These are phyloP conservation scores for Germaria angustata DNA, from an alignment of 2,888 invertebrate genomes.

Conservation along the genomic window DNA sequence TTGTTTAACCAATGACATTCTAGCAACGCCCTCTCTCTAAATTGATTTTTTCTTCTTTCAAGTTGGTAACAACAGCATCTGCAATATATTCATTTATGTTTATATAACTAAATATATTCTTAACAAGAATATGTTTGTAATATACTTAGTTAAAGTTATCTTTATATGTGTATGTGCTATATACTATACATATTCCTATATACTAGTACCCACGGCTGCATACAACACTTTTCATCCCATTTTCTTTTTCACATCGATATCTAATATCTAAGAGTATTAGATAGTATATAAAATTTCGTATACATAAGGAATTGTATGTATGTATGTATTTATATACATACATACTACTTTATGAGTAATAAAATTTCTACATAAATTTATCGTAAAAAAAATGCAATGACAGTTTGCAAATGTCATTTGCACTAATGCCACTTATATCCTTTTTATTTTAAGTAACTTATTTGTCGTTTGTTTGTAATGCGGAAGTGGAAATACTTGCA, in stretches of 20 bases:
- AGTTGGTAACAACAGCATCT: conserved; percentile 39
- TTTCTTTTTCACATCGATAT: no score
- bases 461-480: no score
- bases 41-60: conserved; percentile 12
- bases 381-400: neutral
- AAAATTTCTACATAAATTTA: neutral
- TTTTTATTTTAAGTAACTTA: no score
- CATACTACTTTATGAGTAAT: neutral
- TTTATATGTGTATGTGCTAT: neutral
- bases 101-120: neutral
- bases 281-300: conserved; percentile 4
- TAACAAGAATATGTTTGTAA: neutral
- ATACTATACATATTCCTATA: neutral
- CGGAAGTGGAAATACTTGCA: no score
- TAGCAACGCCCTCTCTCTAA: conserved; percentile 62
- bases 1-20: conserved; percentile 53
- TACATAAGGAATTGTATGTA: neutral
- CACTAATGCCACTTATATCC: neutral
- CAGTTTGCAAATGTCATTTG: neutral
- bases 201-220: no score
- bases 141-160: conserved; percentile 7
- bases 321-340: neutral
- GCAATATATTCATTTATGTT: neutral
- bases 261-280: neutral
- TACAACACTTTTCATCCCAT: conserved; percentile 23